Conservation (phyloP, 2,113 vertebrate species). For the Odocoileus virginianus region DNA sequence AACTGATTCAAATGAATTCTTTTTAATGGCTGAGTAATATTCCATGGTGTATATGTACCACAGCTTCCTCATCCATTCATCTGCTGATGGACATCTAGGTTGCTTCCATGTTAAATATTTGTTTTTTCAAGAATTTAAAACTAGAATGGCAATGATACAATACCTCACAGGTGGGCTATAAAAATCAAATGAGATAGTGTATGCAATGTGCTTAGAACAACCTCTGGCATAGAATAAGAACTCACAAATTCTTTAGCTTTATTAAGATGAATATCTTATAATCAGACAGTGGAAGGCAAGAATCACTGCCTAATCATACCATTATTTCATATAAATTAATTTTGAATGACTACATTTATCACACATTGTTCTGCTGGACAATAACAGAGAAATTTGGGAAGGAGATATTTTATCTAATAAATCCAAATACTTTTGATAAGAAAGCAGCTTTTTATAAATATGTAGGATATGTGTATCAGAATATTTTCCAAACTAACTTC, state of each 20-base stretch:
- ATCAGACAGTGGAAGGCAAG: neutral
- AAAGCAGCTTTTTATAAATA: neutral
- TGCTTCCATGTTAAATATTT: neutral
- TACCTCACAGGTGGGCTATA: neutral
- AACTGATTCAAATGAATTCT: too few relatives aligned
- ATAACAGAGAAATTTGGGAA: neutral
- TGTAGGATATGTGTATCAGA: neutral
- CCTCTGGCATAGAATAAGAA: neutral
- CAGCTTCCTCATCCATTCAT: too few relatives aligned
- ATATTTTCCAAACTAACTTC: neutral
- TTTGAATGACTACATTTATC: slow-evolving; percentile 25
- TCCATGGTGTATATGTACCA: too few relatives aligned
- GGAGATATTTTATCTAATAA: neutral
- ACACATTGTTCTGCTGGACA: neutral
- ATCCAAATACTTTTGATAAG: neutral
- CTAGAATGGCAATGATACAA: neutral
- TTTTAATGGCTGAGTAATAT: too few relatives aligned
- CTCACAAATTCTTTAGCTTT: slow-evolving; percentile 30
- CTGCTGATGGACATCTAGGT: too few relatives aligned
- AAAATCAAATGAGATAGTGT: neutral
- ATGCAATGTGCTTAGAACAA: neutral
- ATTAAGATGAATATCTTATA: slow-evolving; percentile 21
- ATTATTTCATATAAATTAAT: slow-evolving; percentile 43
- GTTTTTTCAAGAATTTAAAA: neutral
- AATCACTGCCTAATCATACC: neutral